Conservation (phyloP, 2,888 invertebrate species). For the Pedicia rivosa region DNA sequence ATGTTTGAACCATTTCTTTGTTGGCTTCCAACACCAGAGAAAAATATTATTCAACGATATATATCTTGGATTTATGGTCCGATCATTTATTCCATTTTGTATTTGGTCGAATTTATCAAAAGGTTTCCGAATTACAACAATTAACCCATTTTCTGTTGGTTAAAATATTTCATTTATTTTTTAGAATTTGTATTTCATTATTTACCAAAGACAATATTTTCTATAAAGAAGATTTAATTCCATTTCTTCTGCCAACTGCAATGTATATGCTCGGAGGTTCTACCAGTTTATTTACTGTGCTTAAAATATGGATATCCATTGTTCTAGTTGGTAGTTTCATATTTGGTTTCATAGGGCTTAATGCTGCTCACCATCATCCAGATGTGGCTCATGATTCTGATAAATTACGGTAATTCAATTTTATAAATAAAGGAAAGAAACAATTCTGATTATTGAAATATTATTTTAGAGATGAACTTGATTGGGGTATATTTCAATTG, state of each 20-base stretch:
- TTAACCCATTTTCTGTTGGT: background rate
- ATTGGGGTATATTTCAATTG: constrained; percentile 66
- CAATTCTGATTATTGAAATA: background rate
- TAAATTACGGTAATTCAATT: constrained; percentile 35
- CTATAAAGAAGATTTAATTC: constrained; percentile 29
- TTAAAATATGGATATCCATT: constrained; percentile 37
- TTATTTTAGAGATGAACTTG: constrained; percentile 29
- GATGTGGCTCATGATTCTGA: constrained; percentile 67
- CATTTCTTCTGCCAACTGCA: constrained; percentile 28
- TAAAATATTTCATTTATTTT: background rate
- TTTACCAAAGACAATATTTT: constrained; percentile 20
- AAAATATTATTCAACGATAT: constrained; percentile 34
- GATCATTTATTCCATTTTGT: constrained; percentile 20
- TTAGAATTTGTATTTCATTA: constrained; percentile 15
- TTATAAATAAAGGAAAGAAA: background rate
- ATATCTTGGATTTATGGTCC: constrained; percentile 37
- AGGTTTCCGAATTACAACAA: constrained; percentile 17
- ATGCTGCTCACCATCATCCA: constrained; percentile 67
- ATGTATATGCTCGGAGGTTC: constrained; percentile 28
- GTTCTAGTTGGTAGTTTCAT: constrained; percentile 38
- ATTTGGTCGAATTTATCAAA: constrained; percentile 19
- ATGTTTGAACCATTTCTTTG: constrained; percentile 47
- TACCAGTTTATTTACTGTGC: constrained; percentile 15
- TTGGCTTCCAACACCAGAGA: constrained; percentile 41
- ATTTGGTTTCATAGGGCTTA: constrained; percentile 47